Evolutionary conservation across 1,140 invertebrate genomes (phyloP).

Genomic region (Cepaea nemoralis): DNA sequence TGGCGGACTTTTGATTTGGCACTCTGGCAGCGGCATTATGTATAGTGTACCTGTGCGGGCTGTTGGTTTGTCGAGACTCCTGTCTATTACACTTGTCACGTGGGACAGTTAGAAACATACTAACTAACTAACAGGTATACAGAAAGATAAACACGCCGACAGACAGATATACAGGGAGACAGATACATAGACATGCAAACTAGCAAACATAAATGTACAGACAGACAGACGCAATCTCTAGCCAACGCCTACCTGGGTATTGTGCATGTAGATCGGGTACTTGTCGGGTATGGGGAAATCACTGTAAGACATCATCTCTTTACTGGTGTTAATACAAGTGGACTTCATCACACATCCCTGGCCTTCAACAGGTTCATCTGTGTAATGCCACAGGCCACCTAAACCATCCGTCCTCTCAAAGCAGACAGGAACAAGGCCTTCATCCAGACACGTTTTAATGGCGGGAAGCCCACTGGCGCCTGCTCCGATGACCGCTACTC

Average conservation of each 20-base stretch:
- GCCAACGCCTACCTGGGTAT: slow-evolving; percentile 53
- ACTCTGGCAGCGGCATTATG: too few species aligned
- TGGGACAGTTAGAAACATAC: too few species aligned
- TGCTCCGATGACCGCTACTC: slow-evolving; percentile 70
- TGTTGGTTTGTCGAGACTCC: too few species aligned
- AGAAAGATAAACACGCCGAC: too few species aligned
- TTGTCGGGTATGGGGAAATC: slow-evolving; percentile 74
- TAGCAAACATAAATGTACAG: too few species aligned
- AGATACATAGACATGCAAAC: too few species aligned
- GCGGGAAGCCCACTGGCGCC: slow-evolving; percentile 73
- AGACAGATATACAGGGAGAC: too few species aligned
- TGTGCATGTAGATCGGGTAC: slow-evolving; percentile 73
- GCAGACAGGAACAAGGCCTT: slow-evolving; percentile 69
- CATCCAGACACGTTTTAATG: slow-evolving; percentile 73
- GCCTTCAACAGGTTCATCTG: slow-evolving; percentile 44
- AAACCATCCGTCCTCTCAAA: slow-evolving; percentile 70
- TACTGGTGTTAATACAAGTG: slow-evolving; percentile 74
- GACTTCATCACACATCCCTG: slow-evolving; percentile 57
- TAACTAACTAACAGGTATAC: too few species aligned
- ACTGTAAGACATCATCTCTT: slow-evolving; percentile 75
- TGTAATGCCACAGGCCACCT: slow-evolving; percentile 66
- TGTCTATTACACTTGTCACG: too few species aligned
- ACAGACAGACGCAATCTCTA: too few species aligned
- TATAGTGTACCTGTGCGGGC: too few species aligned
- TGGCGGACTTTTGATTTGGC: too few species aligned